Evolutionary conservation across 2,113 vertebrate species (phyloP), one percentile per base, ranked within the genome.

Genomic region (Dissostichus mawsoni): DNA sequence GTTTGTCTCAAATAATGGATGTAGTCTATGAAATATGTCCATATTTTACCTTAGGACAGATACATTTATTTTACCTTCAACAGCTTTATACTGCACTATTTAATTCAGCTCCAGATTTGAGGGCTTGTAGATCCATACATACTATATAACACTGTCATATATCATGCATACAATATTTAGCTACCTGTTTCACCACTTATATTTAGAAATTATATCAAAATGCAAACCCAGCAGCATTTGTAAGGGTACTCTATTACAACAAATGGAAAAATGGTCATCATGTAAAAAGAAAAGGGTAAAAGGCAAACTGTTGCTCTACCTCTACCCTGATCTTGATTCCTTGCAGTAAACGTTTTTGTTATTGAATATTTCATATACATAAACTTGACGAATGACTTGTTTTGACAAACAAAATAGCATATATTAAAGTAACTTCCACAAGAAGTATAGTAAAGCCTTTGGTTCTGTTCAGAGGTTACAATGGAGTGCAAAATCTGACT

Each of bases 361-460:
- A 12, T 29, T 1, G 69, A 20, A 62, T 58, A 86, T 88, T 57
- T 74, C 72, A 76, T 51, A 47, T 29, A 76, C 50, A 72, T 16
- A 78, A 17, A 82, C 13, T 48, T 58, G 3, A 72, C 20, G 67
- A 52, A 81, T 50, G 0, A 76, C 20, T 84, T 79, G 91, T 93
- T 94, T 90, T 36, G 62, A 90, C 69, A 91, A 94, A 93, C 90
- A 92, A 83, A 88, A 79, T 56, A 78, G 0, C 11, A 47, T 50
- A 56, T 36, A 81, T 70, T 17, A 52, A 57, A 25, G 1, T 5
- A 11, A 89, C 93, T 94, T 94, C 93, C 71, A 93, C 84, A 76
- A 89, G 92, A 94, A 94, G 93, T 89, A 89, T 83, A 92, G 18
- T 69, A 53, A 63, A 85, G 20, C 52, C 5, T 17, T 20, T 12